A percentile compares a stretch with the other conserved stretches of the same genome.
Conservation (phyloP, 2,113 vertebrate species). For the Pterocles gutturalis region DNA sequence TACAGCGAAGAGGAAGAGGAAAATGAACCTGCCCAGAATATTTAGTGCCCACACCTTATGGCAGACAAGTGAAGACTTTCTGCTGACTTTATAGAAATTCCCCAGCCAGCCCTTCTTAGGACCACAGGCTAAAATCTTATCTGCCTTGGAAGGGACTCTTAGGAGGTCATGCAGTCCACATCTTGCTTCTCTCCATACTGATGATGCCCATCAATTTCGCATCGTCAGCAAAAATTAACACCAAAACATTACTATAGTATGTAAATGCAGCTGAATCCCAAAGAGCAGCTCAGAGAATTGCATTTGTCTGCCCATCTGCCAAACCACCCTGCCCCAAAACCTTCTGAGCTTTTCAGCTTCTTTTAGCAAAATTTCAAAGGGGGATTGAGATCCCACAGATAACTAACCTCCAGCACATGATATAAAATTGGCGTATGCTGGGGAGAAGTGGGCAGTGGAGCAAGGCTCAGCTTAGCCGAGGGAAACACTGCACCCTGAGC, state of each 20-base stretch:
- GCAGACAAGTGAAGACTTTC: not conserved
- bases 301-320: not conserved
- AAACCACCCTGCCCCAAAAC: not conserved
- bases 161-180: no score
- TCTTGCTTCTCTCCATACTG: not conserved
- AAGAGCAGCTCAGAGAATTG: not conserved
- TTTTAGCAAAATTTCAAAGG: not conserved
- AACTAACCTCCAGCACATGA: not conserved
- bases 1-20: not conserved
- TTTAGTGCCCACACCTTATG: not conserved
- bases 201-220: not conserved
- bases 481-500: not conserved
- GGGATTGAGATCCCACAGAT: not conserved
- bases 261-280: not conserved
- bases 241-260: rapidly evolving
- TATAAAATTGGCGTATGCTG: rapidly evolving
- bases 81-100: not conserved
- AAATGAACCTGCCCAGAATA: not conserved
- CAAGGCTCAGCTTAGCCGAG: not conserved
- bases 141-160: no score
- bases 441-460: rapidly evolving
- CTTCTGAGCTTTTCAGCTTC: not conserved
- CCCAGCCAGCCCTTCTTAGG: no score
- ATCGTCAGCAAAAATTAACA: not conserved
- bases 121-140: not conserved